Base-by-base conservation (phyloP, 2,888 invertebrate genomes). In the Ametastegia equiseti region DNA sequence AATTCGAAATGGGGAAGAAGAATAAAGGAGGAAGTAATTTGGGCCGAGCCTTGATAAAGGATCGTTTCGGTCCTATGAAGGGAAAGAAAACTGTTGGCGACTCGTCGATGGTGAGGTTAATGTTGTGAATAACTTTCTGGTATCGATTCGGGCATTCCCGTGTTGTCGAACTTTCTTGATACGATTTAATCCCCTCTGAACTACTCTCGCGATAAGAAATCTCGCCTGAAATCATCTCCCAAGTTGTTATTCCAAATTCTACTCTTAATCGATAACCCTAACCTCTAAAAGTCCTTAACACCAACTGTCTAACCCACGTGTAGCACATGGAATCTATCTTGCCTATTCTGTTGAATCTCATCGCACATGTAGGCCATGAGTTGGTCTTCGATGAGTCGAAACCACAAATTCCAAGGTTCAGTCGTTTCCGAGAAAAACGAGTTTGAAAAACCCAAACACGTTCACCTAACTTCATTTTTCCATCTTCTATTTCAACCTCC, bases 41-140 rank as follows among this genome's bases (percentile, higher is more conserved):
- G 69, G 97, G 96, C 0, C 93, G 96, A 81, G 93, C 96, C 0
- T 92, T 97, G 57, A 96, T 97, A 54, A 96, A 95, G 89, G 95
- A 96, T 88, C 94, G 96, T 86, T 96, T 96, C 89, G 94, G 95
- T 0, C 93, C 94, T 83, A 93, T 93, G 75, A 94, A 93, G 63
- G 93, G 93, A 73, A 93, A 93, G 85, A 95, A 94, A 92, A 94
- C 94, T 92, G 94, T 95, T 67, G 94, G 94, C 88, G 95, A 95
- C 88, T 94, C 95, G 86, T 95, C 96, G 6, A 95, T 96, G 96
- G 97, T 96, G 93, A 92, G 75, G 54, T 75, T 75, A 75, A 71
- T 9, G 13, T 39, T 45, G 2, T 7, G 11, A n/a, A 13, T 23
- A 27, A 65, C n/a, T 65, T 36, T 27, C 4, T 42, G 15, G 5